Percentiles rank a stretch among this genome's conserved stretches.
Evolutionary conservation across 2,113 vertebrate species (phyloP).

Genomic region (Nothobranchius furzeri): DNA sequence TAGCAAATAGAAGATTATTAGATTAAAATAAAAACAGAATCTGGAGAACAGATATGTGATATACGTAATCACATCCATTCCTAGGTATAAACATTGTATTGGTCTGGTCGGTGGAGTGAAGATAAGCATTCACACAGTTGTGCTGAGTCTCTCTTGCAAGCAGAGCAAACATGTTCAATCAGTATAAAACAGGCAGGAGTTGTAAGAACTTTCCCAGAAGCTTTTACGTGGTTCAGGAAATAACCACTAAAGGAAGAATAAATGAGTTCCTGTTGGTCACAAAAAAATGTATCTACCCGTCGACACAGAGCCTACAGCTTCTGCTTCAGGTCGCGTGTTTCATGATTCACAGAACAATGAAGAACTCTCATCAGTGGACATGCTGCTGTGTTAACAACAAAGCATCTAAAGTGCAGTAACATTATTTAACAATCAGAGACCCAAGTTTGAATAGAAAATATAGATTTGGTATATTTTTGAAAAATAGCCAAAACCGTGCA

Average conservation of each 20-base stretch:
- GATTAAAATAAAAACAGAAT: conserved; percentile 9
- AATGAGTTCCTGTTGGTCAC: neutral
- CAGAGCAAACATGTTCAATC: conserved; percentile 19
- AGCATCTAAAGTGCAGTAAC: neutral
- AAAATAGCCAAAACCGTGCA: neutral
- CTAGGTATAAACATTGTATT: conserved; percentile 39
- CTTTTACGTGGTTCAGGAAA: neutral
- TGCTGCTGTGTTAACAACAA: neutral
- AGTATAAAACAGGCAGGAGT: conserved; percentile 2
- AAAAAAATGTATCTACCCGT: neutral
- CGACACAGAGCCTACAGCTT: neutral
- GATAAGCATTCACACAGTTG: conserved; percentile 53
- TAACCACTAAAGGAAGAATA: neutral
- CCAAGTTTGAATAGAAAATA: neutral
- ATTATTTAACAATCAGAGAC: neutral
- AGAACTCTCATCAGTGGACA: neutral
- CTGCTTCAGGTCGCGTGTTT: neutral
- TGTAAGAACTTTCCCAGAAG: neutral
- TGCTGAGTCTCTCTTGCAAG: neutral
- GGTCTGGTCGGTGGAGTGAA: conserved; percentile 26
- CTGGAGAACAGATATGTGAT: conserved; percentile 4
- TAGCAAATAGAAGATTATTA: too few relatives aligned
- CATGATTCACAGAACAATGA: conserved; percentile 32
- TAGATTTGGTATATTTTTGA: neutral
- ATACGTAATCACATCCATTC: conserved; percentile 14